Evolutionary conservation across 2,888 invertebrate genomes (phyloP).

Genomic region (Nephrotoma guestfalica): DNA sequence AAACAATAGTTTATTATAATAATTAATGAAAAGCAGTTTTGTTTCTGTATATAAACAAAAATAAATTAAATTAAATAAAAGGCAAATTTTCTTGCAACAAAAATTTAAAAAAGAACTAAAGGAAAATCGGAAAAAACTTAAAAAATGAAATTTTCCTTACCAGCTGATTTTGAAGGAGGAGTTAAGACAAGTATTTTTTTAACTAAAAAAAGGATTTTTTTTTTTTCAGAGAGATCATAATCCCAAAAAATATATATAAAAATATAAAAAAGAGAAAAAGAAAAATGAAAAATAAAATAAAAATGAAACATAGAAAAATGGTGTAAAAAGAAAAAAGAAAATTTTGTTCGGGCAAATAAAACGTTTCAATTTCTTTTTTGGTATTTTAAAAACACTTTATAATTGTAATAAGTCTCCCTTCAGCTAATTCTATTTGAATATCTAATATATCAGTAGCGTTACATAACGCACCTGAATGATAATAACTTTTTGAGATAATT

Average conservation of each 20-base stretch:
- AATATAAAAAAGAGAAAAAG: constrained; percentile 9
- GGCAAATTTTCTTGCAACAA: not conserved
- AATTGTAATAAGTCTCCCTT: not conserved
- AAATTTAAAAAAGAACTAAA: not conserved
- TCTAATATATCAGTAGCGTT: too few species aligned
- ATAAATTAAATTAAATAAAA: not conserved
- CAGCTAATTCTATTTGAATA: too few species aligned
- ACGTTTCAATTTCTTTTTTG: not conserved
- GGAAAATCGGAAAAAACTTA: not conserved
- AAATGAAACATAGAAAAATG: constrained; percentile 4
- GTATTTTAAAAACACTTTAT: not conserved
- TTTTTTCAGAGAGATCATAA: constrained; percentile 1
- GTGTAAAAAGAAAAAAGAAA: constrained; percentile 9
- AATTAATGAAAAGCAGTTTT: not conserved
- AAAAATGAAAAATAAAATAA: constrained; percentile 14
- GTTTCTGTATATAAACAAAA: not conserved
- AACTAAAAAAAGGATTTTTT: not conserved
- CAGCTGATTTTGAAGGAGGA: not conserved
- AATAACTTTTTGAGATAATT: too few species aligned
- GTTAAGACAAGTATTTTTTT: not conserved
- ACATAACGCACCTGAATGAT: too few species aligned
- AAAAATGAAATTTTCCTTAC: not conserved
- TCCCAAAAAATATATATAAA: not conserved
- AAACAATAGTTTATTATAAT: not conserved
- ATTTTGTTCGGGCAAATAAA: constrained; percentile 4